These are phyloP conservation scores for Puma concolor DNA, from an alignment of 2,113 vertebrate genomes.

Conservation along the genomic window DNA sequence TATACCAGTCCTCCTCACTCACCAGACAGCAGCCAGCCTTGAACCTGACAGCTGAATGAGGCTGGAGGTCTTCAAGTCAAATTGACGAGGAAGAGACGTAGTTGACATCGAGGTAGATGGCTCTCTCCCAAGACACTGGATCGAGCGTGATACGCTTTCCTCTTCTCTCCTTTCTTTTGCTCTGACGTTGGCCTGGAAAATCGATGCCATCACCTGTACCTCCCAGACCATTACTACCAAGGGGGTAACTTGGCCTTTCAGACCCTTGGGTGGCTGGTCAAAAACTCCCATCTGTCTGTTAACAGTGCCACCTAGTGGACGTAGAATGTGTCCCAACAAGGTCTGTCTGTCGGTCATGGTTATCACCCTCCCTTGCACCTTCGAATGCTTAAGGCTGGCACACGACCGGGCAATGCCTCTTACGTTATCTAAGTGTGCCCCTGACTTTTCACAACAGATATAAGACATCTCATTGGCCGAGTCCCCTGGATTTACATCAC, in stretches of 20 bases:
- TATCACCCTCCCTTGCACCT: not conserved
- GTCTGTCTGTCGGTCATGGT: not conserved
- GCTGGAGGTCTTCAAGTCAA: not conserved
- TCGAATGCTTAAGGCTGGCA: not conserved
- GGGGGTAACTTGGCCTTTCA: not conserved
- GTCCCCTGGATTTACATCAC: not conserved
- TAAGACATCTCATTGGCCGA: not conserved
- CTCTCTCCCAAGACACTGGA: not conserved
- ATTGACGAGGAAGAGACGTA: not conserved
- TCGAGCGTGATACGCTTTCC: not conserved
- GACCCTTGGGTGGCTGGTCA: not conserved
- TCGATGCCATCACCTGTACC: not conserved
- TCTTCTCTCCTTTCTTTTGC: not conserved
- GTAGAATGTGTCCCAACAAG: not conserved
- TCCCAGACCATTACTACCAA: not conserved
- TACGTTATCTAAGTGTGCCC: not conserved
- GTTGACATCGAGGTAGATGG: not conserved
- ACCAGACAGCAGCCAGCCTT: not conserved
- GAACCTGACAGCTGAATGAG: not conserved
- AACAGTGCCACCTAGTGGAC: not conserved
- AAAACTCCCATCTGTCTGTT: not conserved
- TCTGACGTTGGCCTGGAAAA: not conserved
- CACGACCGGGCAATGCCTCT: not conserved
- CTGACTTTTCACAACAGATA: rapidly evolving
- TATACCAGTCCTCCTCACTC: not conserved